Percentiles rank a stretch among this genome's conserved stretches.
These are phyloP conservation scores for Pomatostomus ruficeps DNA, from an alignment of 2,113 vertebrate species.

Conservation along the genomic window DNA sequence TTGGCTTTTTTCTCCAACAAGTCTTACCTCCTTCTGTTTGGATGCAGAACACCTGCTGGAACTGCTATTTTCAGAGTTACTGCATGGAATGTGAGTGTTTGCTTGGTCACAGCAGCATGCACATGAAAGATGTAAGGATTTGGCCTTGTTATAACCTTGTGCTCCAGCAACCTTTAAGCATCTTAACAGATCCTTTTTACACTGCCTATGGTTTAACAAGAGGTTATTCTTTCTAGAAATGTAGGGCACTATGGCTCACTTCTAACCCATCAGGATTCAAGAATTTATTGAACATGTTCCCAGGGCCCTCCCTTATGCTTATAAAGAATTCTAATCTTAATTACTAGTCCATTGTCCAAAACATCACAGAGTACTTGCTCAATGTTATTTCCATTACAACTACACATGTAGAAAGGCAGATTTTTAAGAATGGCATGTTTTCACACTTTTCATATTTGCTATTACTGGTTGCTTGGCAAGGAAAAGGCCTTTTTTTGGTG, in stretches of 20 bases:
- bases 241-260: not conserved
- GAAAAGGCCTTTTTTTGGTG: conserved; percentile 19
- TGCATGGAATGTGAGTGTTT: not conserved
- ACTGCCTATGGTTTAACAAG: not conserved
- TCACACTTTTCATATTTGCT: not conserved
- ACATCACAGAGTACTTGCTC: not conserved
- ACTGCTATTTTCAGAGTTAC: not conserved
- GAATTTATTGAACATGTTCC: not conserved
- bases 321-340: not conserved
- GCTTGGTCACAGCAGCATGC: not conserved
- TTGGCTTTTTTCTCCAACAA: not conserved
- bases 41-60: not conserved
- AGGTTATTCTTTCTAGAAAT: not conserved
- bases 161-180: not conserved
- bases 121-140: not conserved
- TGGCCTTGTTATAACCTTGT: not conserved
- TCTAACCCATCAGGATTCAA: not conserved
- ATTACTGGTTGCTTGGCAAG: not conserved
- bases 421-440: not conserved
- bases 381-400: not conserved
- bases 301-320: not conserved
- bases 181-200: not conserved
- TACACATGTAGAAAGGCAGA: not conserved
- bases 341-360: not conserved
- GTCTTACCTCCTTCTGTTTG: not conserved